A percentile compares a stretch with the other conserved stretches of the same genome.
These are phyloP conservation scores for Cichladusa arquata DNA, from an alignment of 2,113 vertebrate genomes.

Conservation along the genomic window DNA sequence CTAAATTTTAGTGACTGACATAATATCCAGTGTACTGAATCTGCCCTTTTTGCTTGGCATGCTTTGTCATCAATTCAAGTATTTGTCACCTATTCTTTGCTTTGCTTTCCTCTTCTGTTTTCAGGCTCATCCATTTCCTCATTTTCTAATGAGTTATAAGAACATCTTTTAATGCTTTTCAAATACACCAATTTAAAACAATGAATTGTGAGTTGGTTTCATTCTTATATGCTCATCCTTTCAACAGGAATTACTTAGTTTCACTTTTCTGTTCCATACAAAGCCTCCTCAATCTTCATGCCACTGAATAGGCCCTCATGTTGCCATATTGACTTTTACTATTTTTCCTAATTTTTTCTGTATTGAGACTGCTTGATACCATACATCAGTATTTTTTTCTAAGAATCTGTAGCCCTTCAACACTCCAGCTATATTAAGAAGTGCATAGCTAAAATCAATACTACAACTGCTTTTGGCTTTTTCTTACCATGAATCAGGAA, in stretches of 20 bases:
- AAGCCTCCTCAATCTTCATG: background rate
- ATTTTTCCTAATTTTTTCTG: background rate
- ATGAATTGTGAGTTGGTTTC: background rate
- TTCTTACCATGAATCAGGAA: background rate
- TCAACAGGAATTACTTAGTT: background rate
- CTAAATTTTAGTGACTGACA: background rate
- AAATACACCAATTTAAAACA: background rate
- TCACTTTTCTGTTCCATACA: background rate
- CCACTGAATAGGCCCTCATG: background rate
- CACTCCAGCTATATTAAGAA: background rate
- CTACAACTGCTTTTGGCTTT: background rate
- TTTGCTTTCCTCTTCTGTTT: background rate
- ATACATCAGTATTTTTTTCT: background rate
- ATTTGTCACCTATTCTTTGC: background rate
- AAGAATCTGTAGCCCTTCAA: background rate
- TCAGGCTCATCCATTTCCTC: background rate
- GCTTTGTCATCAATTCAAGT: background rate
- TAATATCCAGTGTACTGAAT: background rate
- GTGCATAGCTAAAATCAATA: background rate
- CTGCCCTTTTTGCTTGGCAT: background rate
- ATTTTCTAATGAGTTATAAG: background rate
- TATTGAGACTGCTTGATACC: background rate
- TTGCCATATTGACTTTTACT: background rate
- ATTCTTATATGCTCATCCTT: background rate
- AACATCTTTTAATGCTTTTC: background rate